Evolutionary conservation across 2,113 vertebrate genomes (phyloP).

Genomic region (Callaeas wilsoni): DNA sequence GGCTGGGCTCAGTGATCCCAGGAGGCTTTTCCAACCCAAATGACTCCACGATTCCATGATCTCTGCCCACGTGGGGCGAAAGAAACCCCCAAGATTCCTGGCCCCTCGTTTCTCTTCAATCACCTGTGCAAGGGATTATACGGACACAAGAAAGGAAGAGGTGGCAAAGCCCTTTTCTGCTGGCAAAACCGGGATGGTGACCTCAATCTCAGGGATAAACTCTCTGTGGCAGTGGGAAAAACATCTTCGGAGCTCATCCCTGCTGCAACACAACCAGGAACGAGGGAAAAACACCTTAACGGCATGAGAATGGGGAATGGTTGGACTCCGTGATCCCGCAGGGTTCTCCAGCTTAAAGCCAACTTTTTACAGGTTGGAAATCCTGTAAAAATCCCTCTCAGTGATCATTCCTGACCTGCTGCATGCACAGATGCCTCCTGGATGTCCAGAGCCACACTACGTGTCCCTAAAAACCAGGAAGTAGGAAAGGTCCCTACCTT

Average conservation of each 20-base stretch:
- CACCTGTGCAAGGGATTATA: rapidly evolving
- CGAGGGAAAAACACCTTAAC: neutral
- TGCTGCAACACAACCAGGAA: neutral
- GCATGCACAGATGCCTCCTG: neutral
- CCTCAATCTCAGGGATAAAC: neutral
- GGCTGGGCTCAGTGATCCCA: neutral
- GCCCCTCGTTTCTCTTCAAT: neutral
- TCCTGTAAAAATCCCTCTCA: neutral
- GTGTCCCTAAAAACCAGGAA: neutral
- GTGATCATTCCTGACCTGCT: neutral
- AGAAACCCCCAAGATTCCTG: neutral
- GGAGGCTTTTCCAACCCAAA: neutral
- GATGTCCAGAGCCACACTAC: neutral
- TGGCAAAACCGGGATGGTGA: neutral
- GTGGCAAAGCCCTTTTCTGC: neutral
- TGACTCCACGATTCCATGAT: neutral
- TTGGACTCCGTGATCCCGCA: neutral
- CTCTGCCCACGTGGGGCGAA: neutral
- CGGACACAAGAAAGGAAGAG: neutral
- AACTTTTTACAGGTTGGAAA: neutral
- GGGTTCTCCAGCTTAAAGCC: neutral
- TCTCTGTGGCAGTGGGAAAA: neutral
- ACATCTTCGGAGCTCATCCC: neutral
- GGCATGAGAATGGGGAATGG: neutral
- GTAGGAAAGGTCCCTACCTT: neutral